Base-by-base conservation (phyloP, 2,888 invertebrate species). In the Dendrolimus houi region DNA sequence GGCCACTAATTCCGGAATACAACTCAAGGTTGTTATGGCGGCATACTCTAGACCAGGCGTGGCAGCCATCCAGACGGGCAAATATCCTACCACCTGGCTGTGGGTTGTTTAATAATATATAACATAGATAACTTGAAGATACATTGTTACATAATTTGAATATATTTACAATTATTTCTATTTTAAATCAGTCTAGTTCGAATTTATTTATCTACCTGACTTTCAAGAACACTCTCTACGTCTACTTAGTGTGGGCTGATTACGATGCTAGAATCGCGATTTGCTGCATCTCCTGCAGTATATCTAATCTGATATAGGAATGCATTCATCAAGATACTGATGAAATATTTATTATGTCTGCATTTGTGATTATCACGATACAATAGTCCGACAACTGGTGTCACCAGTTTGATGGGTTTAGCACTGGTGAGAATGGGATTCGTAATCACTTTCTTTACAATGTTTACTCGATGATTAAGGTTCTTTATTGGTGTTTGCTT, bases 241-340 rank as follows among this genome's bases (percentile, higher is more conserved):
- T 63, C 60, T 59, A 59, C 63, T 56, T 17, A 60, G 71, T 77
- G 82, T 82, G 77, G 82, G 81, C 59, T 57, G 57, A 66, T 75
- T 73, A 74, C 71, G 75, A 77, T 73, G 72, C 65, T 63, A 60
- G 65, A 69, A 77, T 73, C 76, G 73, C 67, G 76, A 75, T 77
- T 81, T 76, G 75, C 80, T 78, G 69, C 79, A 76, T 77, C 79
- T 78, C 76, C 74, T 67, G 71, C 66, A 70, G 75, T 74, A 71
- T 72, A 79, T 83, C 77, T 75, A 77, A 77, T 74, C 74, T 60
- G 61, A 70, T 73, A 77, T 79, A 77, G 77, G 75, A 81, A 81
- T 80, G 75, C 74, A 82, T 83, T 79, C 77, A 79, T 81, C 82
- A 76, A 75, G 73, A 74, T 74, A 75, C 70, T 66, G 69, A 70